Base-by-base conservation (phyloP, 2,113 vertebrate species). In the Pionites leucogaster region DNA sequence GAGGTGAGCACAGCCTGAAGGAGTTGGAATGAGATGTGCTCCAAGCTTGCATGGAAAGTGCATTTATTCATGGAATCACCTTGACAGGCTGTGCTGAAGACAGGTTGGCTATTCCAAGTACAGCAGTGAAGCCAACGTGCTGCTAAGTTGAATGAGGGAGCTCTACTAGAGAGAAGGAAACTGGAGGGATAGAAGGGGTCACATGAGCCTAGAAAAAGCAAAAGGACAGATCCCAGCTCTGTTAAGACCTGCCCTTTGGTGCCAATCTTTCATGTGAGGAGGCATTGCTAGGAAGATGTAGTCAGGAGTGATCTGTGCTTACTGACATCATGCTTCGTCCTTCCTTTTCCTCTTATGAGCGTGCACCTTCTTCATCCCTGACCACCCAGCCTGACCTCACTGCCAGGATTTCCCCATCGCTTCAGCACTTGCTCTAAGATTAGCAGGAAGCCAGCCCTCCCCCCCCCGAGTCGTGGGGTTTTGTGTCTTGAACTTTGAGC, bases 41-140 rank as follows among this genome's bases (percentile, higher is more conserved):
- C 37, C 60, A 39, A 10, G 28, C 15, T 52, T 82, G 22, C 42
- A 68, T 42, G 53, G 12, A 49, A 67, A 49, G 52, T 44, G 28
- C 31, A 20, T 82, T 82, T 74, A 24, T 31, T 77, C 72, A 55
- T 33, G 0, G 1, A 39, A 46, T 74, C 2, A 0, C 35, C 47
- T 39, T 35, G 53, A 9, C 16, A 20, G 60, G 52, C 52, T 87
- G 59, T 18, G 60, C 60, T 57, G 47, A 55, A 57, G 53, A 29
- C 41, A 9, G 33, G 41, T 35, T 57, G 29, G 39, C 27, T 67
- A 5, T 71, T 55, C 16, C 0, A 3, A 16, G 35, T 50, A 39
- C 3, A 37, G 44, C 44, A 52, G 22, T 2, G 4, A 74, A 75
- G 49, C 17, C 1, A 1, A 18, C 0, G 1, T 64, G 55, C 25